phyloP scores from a whole-genome alignment of 2,888 invertebrate genomes.

The Mystacides longicornis region DNA sequence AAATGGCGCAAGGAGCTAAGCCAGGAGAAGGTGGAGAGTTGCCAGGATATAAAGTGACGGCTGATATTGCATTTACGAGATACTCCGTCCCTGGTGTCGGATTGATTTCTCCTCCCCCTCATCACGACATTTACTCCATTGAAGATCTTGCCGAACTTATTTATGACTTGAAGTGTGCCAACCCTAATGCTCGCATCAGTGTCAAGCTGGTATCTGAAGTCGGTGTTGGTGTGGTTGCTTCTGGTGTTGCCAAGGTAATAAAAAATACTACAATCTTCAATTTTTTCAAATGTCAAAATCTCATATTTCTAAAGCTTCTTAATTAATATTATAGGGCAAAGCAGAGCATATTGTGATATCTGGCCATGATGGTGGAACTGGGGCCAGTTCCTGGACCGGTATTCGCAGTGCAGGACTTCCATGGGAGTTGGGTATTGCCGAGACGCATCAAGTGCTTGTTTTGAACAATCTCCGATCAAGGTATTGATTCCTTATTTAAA shows the following conservation, averaged over 20 bases:
- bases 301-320: neutral
- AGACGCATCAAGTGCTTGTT: slow-evolving; percentile 95
- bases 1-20: slow-evolving; percentile 99
- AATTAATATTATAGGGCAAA: slow-evolving; percentile 61
- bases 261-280: neutral
- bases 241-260: slow-evolving; percentile 89
- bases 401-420: slow-evolving; percentile 97
- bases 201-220: slow-evolving; percentile 98
- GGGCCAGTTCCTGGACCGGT: slow-evolving; percentile 98
- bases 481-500: slow-evolving; percentile 28
- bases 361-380: slow-evolving; percentile 98
- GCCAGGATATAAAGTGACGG: slow-evolving; percentile 82
- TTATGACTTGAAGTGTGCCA: slow-evolving; percentile 96
- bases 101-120: slow-evolving; percentile 96
- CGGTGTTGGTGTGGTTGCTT: slow-evolving; percentile 97
- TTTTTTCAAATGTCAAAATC: neutral
- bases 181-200: slow-evolving; percentile 89
- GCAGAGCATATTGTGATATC: slow-evolving; percentile 98
- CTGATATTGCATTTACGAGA: slow-evolving; percentile 90
- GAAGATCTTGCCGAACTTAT: slow-evolving; percentile 98
- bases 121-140: slow-evolving; percentile 99
- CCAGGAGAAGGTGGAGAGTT: slow-evolving; percentile 98
- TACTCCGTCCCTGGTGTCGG: slow-evolving; percentile 97
- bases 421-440: slow-evolving; percentile 97
- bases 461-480: slow-evolving; percentile 83